Percentiles rank a stretch among this genome's conserved stretches.
Conservation (phyloP, 2,888 invertebrate species). For the Apantesis nais region DNA sequence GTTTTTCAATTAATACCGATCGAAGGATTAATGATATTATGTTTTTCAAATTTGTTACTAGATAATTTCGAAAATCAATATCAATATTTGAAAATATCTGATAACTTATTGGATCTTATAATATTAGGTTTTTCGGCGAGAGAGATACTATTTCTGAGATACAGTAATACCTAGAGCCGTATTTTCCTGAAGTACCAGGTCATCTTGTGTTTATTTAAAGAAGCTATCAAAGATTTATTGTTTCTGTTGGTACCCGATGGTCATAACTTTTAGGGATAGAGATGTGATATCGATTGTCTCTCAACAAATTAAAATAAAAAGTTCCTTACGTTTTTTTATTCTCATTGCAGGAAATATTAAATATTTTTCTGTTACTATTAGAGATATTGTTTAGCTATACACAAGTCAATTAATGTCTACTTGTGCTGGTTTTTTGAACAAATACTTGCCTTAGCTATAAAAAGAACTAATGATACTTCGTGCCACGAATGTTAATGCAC, state of each 20-base stretch:
- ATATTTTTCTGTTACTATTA: not conserved
- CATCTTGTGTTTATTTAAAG: not conserved
- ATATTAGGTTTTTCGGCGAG: not conserved
- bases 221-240: not conserved
- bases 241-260: not conserved
- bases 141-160: not conserved
- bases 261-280: not conserved
- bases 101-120: not conserved
- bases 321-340: not conserved
- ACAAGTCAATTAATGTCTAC: not conserved
- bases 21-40: too few species aligned
- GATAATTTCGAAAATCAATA: too few species aligned
- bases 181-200: not conserved
- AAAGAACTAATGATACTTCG: slow-evolving; percentile 31
- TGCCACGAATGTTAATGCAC: slow-evolving; percentile 31
- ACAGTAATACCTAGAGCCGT: not conserved
- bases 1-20: too few species aligned
- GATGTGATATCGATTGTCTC: not conserved
- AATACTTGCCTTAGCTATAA: slow-evolving; percentile 27
- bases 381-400: not conserved
- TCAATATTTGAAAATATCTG: not conserved
- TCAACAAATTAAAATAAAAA: not conserved
- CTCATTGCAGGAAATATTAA: not conserved
- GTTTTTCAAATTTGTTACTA: not conserved
- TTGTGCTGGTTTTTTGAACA: slow-evolving; percentile 6